Percentiles rank a stretch among this genome's conserved stretches.
phyloP scores from a whole-genome alignment of 35 echinoderm and acorn worm species.

The Diadema setosum region DNA sequence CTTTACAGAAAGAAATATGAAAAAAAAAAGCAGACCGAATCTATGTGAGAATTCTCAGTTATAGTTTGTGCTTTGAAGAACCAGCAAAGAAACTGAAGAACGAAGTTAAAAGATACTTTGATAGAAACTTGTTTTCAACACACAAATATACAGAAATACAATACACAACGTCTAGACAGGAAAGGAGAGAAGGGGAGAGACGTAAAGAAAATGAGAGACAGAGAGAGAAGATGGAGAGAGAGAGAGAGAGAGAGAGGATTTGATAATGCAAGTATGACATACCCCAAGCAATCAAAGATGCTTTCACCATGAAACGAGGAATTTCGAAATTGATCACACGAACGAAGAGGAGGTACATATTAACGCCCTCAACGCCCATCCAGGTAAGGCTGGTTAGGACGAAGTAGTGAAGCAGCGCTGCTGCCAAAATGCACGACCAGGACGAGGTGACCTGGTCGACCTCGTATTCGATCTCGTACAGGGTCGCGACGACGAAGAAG shows the following conservation, averaged over 20 bases:
- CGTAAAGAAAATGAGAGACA: too few species aligned
- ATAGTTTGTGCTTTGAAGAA: too few species aligned
- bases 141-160: neutral
- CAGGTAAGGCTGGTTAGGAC: slow-evolving; percentile 40
- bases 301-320: slow-evolving; percentile 49
- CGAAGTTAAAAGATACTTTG: too few species aligned
- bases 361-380: slow-evolving; percentile 70
- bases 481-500: neutral
- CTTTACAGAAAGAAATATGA: too few species aligned
- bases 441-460: neutral
- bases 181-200: neutral
- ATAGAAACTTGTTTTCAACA: too few species aligned
- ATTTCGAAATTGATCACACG: slow-evolving; percentile 57
- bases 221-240: neutral
- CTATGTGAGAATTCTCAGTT: too few species aligned
- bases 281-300: slow-evolving; percentile 63
- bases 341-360: slow-evolving; percentile 63
- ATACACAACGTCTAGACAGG: neutral
- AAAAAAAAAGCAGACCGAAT: too few species aligned
- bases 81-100: neutral
- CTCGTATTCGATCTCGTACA: too few species aligned
- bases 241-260: too few species aligned
- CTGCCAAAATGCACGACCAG: slow-evolving; percentile 12
- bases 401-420: slow-evolving; percentile 67
- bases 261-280: neutral